Conservation (phyloP, 2,113 vertebrate species). For the Chionomys nivalis region DNA sequence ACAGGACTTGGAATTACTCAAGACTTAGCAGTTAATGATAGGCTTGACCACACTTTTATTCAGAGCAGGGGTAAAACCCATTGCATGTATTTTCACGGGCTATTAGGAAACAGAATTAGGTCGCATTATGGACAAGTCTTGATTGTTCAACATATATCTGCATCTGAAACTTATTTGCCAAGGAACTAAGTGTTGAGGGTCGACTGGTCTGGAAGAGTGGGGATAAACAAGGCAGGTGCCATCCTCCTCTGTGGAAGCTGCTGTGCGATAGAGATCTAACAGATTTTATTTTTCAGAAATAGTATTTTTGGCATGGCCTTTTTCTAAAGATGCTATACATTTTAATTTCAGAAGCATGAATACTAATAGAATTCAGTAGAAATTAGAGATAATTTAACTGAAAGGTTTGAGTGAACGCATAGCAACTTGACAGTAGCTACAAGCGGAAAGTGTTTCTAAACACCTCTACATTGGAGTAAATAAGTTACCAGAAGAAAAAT, state of each 20-base stretch:
- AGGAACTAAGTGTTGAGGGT: neutral
- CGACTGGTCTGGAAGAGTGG: neutral
- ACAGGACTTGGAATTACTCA: neutral
- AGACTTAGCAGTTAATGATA: neutral
- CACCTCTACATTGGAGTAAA: neutral
- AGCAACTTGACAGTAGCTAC: neutral
- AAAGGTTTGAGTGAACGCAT: constrained; percentile 15
- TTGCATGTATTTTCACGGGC: neutral
- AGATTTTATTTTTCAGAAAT: constrained; percentile 29
- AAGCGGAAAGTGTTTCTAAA: constrained; percentile 4
- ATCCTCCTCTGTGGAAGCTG: neutral
- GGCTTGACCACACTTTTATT: neutral
- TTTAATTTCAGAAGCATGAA: constrained; percentile 59
- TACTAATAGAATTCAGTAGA: constrained; percentile 46
- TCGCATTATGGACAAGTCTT: neutral
- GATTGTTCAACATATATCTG: neutral
- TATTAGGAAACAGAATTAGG: neutral
- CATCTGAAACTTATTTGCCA: neutral
- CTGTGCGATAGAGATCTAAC: neutral
- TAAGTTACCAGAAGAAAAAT: constrained; percentile 24
- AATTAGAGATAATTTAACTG: neutral
- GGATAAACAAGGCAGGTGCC: neutral
- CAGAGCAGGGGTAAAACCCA: neutral
- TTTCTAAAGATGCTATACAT: neutral
- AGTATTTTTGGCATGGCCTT: neutral